A percentile compares a stretch with the other conserved stretches of the same genome.
Conservation (phyloP, 2,113 vertebrate genomes). For the Cisticola juncidis region DNA sequence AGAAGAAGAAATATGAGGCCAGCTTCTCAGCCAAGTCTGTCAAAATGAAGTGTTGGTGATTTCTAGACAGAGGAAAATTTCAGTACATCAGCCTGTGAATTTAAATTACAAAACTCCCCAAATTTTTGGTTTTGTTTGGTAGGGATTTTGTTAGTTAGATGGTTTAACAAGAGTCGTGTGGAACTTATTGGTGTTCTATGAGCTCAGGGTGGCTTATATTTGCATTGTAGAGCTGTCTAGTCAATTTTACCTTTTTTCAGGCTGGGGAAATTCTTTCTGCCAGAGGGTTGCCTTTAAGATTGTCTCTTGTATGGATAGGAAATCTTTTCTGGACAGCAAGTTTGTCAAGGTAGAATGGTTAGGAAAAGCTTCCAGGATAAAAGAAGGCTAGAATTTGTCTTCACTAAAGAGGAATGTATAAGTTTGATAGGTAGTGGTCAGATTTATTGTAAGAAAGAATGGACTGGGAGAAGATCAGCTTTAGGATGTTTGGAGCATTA, state of each 20-base stretch:
- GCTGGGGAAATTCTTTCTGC: not conserved
- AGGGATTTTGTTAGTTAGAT: not conserved
- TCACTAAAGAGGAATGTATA: not conserved
- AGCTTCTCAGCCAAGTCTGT: not conserved
- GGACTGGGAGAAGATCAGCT: not conserved
- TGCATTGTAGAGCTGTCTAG: not conserved
- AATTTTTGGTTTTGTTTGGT: rapidly evolving
- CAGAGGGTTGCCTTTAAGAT: not conserved
- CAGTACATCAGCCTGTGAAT: not conserved
- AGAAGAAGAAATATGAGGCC: not conserved
- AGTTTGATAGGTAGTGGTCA: not conserved
- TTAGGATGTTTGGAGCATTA: not conserved
- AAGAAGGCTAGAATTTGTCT: not conserved
- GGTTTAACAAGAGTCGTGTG: not conserved
- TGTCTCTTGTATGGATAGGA: not conserved
- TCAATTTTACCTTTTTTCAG: not conserved
- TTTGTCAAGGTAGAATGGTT: not conserved
- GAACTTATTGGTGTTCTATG: not conserved
- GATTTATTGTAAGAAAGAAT: not conserved
- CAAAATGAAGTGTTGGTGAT: not conserved
- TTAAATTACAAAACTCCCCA: rapidly evolving
- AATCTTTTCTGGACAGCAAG: not conserved
- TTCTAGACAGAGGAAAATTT: not conserved
- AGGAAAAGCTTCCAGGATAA: not conserved
- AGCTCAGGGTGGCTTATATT: not conserved